Evolutionary conservation across 2,113 vertebrate species (phyloP), one percentile per base, ranked within the genome.

Genomic region (Xiphias gladius): DNA sequence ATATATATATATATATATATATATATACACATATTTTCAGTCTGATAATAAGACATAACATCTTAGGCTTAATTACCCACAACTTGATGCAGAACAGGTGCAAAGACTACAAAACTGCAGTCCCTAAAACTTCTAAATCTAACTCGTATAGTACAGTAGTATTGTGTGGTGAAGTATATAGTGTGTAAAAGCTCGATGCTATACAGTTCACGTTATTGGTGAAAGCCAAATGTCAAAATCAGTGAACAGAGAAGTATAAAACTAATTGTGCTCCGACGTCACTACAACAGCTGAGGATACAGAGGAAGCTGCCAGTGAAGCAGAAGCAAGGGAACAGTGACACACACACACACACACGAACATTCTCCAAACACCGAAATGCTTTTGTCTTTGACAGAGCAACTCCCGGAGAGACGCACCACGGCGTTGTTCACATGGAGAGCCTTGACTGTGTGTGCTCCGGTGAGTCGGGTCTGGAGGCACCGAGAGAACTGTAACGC

Each of bases 291-390:
- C 43, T 16, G 16, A 46, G 3, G 20, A 54, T n/a, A 9, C 22
- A 54, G 22, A 24, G 2, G 0, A 75, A 71, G 16, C 26, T 5
- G 8, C 64, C 73, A 32, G 59, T 50, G 24, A 72, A 63, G 39
- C 0, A 64, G 5, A 35, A 7, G 24, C 11, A 17, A 4, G 54
- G 7, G 35, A 35, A 7, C 35, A 35, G 35, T 35, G 35, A 22
- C 0, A 20, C 39, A 24, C 6, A 16, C 5, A 64, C n/a, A 39
- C 35, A 14, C 61, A 39, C 30, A 62, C 17, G 3, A 35, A 41
- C 41, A 30, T 52, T 30, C 7, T 41, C 7, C 16, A 22, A 39
- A 63, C 16, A 63, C 8, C 19, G 16, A 61, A 76, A 19, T 67
- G 13, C 1, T n/a, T 54, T 32, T 52, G 5, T 54, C 8, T 54